These are phyloP conservation scores for Cromileptes altivelis DNA, from an alignment of 2,113 vertebrate genomes.

Conservation along the genomic window DNA sequence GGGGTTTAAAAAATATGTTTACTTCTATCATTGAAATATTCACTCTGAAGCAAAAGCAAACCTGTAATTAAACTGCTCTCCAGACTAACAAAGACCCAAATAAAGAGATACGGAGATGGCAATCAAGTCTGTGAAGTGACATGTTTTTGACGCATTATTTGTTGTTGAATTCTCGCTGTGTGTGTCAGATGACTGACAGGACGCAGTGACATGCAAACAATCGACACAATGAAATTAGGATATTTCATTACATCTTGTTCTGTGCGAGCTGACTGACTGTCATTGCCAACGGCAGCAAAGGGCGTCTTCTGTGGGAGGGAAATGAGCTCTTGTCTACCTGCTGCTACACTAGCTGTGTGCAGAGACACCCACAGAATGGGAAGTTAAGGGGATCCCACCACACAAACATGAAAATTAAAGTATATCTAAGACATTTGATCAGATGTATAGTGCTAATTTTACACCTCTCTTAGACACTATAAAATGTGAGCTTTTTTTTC, in stretches of 20 bases:
- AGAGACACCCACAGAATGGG: neutral
- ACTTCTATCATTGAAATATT: neutral
- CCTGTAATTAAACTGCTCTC: neutral
- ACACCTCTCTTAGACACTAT: too few species aligned
- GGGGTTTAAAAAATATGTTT: neutral
- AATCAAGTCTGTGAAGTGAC: neutral
- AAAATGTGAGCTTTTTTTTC: too few species aligned
- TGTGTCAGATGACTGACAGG: slow-evolving; percentile 6
- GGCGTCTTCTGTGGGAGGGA: neutral
- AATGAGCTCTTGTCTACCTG: neutral
- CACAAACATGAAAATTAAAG: neutral
- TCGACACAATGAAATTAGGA: neutral
- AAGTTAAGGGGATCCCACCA: too few species aligned
- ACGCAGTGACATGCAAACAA: slow-evolving; percentile 17
- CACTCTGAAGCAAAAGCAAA: neutral
- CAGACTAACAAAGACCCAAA: neutral
- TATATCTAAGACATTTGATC: too few species aligned
- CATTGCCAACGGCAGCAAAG: neutral
- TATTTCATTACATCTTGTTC: slow-evolving; percentile 16
- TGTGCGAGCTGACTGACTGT: slow-evolving; percentile 13
- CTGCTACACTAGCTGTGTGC: neutral
- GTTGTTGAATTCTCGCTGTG: neutral
- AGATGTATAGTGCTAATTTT: too few species aligned
- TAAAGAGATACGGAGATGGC: neutral
- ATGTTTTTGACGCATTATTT: neutral